A percentile compares a stretch with the other conserved stretches of the same genome.
Evolutionary conservation across 1,140 invertebrate species (phyloP).

Genomic region (Contarinia nasturtii): DNA sequence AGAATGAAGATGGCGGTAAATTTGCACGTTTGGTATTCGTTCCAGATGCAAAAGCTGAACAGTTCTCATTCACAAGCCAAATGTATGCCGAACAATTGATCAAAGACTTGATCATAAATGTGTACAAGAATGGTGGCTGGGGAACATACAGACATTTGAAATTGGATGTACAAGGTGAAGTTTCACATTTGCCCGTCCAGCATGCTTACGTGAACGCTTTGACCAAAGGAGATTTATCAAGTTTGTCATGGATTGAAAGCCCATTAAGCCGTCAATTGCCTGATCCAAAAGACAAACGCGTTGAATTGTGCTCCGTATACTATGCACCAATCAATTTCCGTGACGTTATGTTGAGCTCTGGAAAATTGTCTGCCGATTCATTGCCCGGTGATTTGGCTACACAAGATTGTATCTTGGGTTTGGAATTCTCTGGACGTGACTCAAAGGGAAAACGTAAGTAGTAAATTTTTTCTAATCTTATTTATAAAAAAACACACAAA

Average conservation of each 20-base stretch:
- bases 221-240: conserved; percentile 76
- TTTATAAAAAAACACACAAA: too few species aligned
- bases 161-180: conserved; percentile 34
- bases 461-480: conserved; percentile 41
- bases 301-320: conserved; percentile 67
- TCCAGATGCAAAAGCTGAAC: conserved; percentile 37
- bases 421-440: conserved; percentile 80
- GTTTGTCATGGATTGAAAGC: conserved; percentile 83
- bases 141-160: conserved; percentile 66
- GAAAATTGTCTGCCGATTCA: conserved; percentile 86
- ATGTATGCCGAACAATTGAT: conserved; percentile 41
- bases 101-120: conserved; percentile 72
- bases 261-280: conserved; percentile 37
- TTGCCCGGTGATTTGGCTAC: conserved; percentile 70
- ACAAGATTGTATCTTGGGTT: conserved; percentile 82
- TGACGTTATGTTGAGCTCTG: conserved; percentile 92
- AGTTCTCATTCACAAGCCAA: conserved; percentile 34
- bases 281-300: conserved; percentile 8
- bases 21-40: conserved; percentile 50
- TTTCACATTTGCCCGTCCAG: conserved; percentile 46
- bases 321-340: conserved; percentile 93
- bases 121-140: conserved; percentile 59
- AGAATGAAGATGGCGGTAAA: conserved; percentile 60
- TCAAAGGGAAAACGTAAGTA: conserved; percentile 51
- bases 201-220: conserved; percentile 88